phyloP scores from a whole-genome alignment of 2,888 invertebrate genomes.

The Conistra vaccinii region DNA sequence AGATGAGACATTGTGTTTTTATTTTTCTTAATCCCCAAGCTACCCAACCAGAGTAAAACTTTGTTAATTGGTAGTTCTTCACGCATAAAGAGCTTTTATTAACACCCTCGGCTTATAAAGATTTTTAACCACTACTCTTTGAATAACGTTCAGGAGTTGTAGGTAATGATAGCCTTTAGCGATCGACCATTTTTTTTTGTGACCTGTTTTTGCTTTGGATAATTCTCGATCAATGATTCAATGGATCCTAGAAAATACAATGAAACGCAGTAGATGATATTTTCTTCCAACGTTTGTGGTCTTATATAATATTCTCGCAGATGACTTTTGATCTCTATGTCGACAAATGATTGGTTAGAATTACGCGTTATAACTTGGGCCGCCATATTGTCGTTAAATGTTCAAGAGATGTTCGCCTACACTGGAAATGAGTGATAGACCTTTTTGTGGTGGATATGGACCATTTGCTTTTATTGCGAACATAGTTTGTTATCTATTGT shows the following conservation, averaged over 20 bases:
- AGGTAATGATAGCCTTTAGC: background rate
- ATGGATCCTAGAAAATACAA: background rate
- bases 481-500: background rate
- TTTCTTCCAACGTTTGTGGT: background rate
- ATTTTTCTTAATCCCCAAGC: background rate
- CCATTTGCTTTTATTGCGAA: background rate
- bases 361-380: background rate
- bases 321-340: background rate
- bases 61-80: conserved; percentile 5
- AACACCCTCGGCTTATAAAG: background rate
- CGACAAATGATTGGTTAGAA: conserved; percentile 1
- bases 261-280: no score
- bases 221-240: background rate
- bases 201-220: background rate
- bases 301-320: no score
- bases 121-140: background rate
- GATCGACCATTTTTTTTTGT: background rate
- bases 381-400: background rate
- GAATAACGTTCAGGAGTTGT: background rate
- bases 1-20: conserved; percentile 1
- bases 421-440: background rate
- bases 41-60: no score
- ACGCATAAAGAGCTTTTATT: background rate
- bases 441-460: background rate
- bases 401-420: background rate